Conservation (phyloP, 2,888 invertebrate genomes). For the Eristalis arbustorum region DNA sequence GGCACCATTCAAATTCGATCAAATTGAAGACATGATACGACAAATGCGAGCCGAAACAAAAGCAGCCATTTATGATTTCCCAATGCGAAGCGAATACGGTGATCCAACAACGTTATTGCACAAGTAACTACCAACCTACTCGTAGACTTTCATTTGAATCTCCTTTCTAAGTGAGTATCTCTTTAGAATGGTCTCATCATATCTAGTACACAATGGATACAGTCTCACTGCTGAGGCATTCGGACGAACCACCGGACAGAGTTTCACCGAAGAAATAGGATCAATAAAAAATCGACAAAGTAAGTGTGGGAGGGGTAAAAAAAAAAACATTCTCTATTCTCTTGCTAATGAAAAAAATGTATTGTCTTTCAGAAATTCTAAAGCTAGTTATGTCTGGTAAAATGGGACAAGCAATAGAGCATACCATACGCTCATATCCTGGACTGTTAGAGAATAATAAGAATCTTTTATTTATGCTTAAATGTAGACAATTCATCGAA, state of each 20-base stretch:
- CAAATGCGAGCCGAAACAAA: conserved; percentile 92
- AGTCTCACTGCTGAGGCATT: conserved; percentile 98
- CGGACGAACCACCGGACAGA: conserved; percentile 92
- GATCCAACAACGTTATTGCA: conserved; percentile 96
- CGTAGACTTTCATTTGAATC: conserved; percentile 3
- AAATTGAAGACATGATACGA: conserved; percentile 96
- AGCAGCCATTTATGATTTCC: conserved; percentile 92
- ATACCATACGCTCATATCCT: conserved; percentile 93
- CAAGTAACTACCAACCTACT: conserved; percentile 84
- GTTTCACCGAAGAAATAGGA: conserved; percentile 93
- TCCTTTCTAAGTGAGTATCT: conserved; percentile 60
- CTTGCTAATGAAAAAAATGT: not conserved
- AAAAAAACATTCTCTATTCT: no score
- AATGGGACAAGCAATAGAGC: conserved; percentile 97
- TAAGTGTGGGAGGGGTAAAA: conserved; percentile 77
- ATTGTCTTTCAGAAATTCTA: conserved; percentile 88
- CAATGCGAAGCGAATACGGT: conserved; percentile 91
- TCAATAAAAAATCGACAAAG: conserved; percentile 98
- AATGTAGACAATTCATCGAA: conserved; percentile 99
- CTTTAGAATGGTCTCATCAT: conserved; percentile 96
- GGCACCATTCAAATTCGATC: conserved; percentile 96
- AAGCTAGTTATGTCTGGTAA: conserved; percentile 94
- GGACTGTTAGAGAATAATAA: conserved; percentile 94
- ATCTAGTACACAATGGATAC: conserved; percentile 98
- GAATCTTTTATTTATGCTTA: conserved; percentile 96